Evolutionary conservation across 2,797 vertebrate species (phyloP).

Genomic region (Echiichthys vipera): DNA sequence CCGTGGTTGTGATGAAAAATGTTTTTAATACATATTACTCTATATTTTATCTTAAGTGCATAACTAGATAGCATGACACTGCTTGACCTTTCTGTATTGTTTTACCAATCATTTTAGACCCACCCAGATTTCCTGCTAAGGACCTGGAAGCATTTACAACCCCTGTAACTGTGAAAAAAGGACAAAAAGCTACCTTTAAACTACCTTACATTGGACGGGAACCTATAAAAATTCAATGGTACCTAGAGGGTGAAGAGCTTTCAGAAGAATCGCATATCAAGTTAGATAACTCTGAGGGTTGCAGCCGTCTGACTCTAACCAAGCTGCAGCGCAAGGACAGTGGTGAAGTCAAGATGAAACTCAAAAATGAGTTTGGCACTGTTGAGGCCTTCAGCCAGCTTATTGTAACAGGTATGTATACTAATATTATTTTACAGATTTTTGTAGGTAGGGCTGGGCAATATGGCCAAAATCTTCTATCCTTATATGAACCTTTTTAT

Average conservation of each 20-base stretch:
- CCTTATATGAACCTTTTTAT: too few relatives aligned
- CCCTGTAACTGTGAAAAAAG: constrained; percentile 86
- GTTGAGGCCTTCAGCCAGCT: constrained; percentile 83
- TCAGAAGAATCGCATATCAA: constrained; percentile 77
- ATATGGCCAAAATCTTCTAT: too few relatives aligned
- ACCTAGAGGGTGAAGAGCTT: constrained; percentile 88
- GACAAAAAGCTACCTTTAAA: constrained; percentile 86
- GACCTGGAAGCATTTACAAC: constrained; percentile 81
- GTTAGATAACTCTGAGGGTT: constrained; percentile 80
- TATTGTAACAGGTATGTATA: constrained; percentile 86
- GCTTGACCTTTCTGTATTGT: constrained; percentile 4
- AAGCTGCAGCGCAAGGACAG: constrained; percentile 88
- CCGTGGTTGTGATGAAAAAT: neutral
- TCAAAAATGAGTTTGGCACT: constrained; percentile 90
- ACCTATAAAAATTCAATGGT: constrained; percentile 89
- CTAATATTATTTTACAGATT: neutral
- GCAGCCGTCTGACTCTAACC: constrained; percentile 81
- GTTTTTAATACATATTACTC: neutral
- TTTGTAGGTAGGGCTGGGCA: too few relatives aligned
- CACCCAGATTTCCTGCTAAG: constrained; percentile 85
- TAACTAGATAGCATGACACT: neutral
- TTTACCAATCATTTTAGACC: constrained; percentile 78
- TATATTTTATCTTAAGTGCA: neutral
- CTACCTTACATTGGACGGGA: constrained; percentile 86
- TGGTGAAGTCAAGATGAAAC: constrained; percentile 89